phyloP scores from a whole-genome alignment of 2,888 invertebrate species.

The Malacosoma neustria region DNA sequence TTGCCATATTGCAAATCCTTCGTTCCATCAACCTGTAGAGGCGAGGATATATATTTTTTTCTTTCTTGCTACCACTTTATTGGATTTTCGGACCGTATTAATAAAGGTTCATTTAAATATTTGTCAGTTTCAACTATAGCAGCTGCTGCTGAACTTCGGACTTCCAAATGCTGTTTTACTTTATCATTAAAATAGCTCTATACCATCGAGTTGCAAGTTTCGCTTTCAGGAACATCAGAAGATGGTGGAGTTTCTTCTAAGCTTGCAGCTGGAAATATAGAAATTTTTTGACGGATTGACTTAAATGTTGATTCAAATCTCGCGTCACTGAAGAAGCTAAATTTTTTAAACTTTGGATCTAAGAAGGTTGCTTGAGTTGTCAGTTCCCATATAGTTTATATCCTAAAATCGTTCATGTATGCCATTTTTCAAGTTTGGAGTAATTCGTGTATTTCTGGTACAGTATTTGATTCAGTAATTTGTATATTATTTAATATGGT shows the following conservation, averaged over 20 bases:
- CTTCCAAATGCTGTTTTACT: slow-evolving; percentile 1
- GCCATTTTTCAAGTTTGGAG: not conserved
- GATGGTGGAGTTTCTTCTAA: not conserved
- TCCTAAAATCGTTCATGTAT: slow-evolving; percentile 2
- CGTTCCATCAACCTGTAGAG: slow-evolving; percentile 2
- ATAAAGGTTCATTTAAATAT: slow-evolving; percentile 1
- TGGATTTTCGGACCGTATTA: not conserved
- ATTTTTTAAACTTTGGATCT: slow-evolving; percentile 3
- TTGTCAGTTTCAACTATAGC: slow-evolving; percentile 3
- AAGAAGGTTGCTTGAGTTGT: slow-evolving; percentile 3
- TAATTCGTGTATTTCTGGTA: slow-evolving; percentile 3
- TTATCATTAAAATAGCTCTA: slow-evolving; percentile 2
- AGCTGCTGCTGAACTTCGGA: slow-evolving; percentile 1
- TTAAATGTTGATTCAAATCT: slow-evolving; percentile 1
- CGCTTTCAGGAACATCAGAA: not conserved
- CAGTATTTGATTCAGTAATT: not conserved
- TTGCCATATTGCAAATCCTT: not conserved
- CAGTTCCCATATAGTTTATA: slow-evolving; percentile 1
- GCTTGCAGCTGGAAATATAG: not conserved
- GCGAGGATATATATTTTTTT: slow-evolving; percentile 1
- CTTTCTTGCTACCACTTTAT: slow-evolving; percentile 2
- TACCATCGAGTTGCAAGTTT: not conserved
- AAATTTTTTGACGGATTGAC: not conserved
- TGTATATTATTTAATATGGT: not conserved
- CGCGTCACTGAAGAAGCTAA: slow-evolving; percentile 1